Base-by-base conservation (phyloP, 2,113 vertebrate genomes). In the Butastur rufipennis region DNA sequence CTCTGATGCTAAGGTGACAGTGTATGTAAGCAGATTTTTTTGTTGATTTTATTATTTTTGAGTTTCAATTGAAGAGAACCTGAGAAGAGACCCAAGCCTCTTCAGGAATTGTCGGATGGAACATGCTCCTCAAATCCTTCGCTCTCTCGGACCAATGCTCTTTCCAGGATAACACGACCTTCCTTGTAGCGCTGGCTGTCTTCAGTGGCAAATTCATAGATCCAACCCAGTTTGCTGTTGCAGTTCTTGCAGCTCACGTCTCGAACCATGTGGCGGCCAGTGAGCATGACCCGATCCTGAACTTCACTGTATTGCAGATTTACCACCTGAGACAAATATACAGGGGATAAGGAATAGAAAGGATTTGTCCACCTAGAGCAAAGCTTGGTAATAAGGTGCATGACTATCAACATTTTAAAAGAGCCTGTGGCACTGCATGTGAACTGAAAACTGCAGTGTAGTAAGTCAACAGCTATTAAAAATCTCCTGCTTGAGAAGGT, bases 221-320 rank as follows among this genome's bases (percentile, higher is more conserved):
- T 99, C 99, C 99, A 99, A 36, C 99, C 99, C 97, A 99, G 98
- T 97, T 99, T 99, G 98, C 99, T 99, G 98, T 99, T 99, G 98
- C 99, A 99, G 98, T 99, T 99, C 97, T 99, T 99, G 98, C 99
- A 99, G 98, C 99, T 99, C 98, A 99, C 99, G 0, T 99, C 99
- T 34, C 99, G 98, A 93, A 99, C 99, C 99, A 99, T 99, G 98
- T 99, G 99, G 90, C 99, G 98, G 53, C 99, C 99, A 4, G 99
- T 99, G 74, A 99, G 98, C 99, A 99, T 99, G 94, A 99, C 99
- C 34, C 99, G 98, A 97, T 99, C 99, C 98, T 99, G 99, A 91
- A 99, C 99, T 97, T 99, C 99, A 29, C 99, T 99, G 97, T 99
- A 99, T 91, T 99, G 99, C 88, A 99, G 98, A 95, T 99, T 99